Evolutionary conservation across 2,888 invertebrate genomes (phyloP).

Genomic region (Eutolmus rufibarbis): DNA sequence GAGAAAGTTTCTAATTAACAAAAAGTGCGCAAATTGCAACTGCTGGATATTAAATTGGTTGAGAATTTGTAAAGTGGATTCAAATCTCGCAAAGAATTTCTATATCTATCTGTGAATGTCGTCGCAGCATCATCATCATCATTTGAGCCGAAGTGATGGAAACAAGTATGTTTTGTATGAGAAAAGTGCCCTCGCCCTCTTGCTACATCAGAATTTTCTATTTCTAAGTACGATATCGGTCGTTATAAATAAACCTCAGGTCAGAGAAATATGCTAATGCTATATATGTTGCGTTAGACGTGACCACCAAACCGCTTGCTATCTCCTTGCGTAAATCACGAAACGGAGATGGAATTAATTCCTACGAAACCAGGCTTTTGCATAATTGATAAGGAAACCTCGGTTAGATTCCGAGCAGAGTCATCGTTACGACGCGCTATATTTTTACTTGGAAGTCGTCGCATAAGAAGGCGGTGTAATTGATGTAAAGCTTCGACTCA

Average conservation of each 20-base stretch:
- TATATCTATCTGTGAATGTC: background rate
- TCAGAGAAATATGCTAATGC: constrained; percentile 11
- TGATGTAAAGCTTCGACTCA: background rate
- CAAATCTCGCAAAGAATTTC: background rate
- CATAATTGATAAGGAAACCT: constrained; percentile 14
- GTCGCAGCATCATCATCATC: background rate
- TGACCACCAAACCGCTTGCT: background rate
- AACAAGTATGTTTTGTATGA: background rate
- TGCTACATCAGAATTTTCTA: background rate
- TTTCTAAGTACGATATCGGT: constrained; percentile 1
- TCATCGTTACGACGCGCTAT: background rate
- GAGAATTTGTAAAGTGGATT: background rate
- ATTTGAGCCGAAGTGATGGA: background rate
- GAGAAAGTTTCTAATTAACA: constrained; percentile 1
- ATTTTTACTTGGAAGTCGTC: background rate
- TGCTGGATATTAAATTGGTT: background rate
- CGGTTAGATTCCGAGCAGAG: background rate
- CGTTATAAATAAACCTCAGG: constrained; percentile 16
- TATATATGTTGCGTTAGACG: background rate
- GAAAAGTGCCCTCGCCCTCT: background rate
- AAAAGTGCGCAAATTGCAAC: background rate
- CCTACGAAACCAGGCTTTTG: background rate
- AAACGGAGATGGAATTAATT: background rate
- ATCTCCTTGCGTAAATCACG: background rate
- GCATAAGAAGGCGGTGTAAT: background rate